Base-by-base conservation (phyloP, 2,113 vertebrate species). In the Chionomys nivalis region DNA sequence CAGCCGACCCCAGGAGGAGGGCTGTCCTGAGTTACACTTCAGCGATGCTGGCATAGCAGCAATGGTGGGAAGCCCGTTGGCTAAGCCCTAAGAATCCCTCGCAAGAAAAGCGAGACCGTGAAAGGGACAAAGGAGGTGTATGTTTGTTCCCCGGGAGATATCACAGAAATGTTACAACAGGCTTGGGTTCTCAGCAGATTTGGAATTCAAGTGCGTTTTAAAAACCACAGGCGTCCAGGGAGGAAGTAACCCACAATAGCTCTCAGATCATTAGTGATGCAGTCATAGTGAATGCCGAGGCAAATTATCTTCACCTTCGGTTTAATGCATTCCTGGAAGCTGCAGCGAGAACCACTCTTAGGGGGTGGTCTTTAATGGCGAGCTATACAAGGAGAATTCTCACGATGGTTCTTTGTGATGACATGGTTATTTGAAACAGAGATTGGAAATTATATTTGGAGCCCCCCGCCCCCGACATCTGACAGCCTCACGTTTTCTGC, bases 281-380 rank as follows among this genome's bases (percentile, higher is more conserved):
- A 7, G 65, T 78, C 26, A 11, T n/a, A 55, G 16, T 77, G 79
- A 92, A 68, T 63, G 73, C n/a, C 44, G 36, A 82, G 23, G 63
- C 12, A 52, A 92, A 82, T 91, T 82, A 95, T 79, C 68, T 89
- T 75, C 88, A 95, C 87, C 77, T 89, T 82, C 90, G 65, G 11
- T 93, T 92, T 91, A 97, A 89, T 94, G 65, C 77, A 19, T 94
- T 96, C n/a, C 82, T 91, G 93, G 94, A 97, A 97, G 95, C 61
- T 78, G 86, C 66, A 76, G 49, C n/a, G 39, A 65, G 86, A 75
- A 39, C 1, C 49, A 26, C 79, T 88, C 61, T 73, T 87, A 91
- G 42, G 21, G 65, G 68, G 47, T 61, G 14, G 28, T 14, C n/a
- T 47, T 77, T 92, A 76, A 87, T 47, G 49, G 47, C 0, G 49